A percentile compares a stretch with the other conserved stretches of the same genome.
These are phyloP conservation scores for Colistium nudipinnis DNA, from an alignment of 2,113 vertebrate genomes.

Conservation along the genomic window DNA sequence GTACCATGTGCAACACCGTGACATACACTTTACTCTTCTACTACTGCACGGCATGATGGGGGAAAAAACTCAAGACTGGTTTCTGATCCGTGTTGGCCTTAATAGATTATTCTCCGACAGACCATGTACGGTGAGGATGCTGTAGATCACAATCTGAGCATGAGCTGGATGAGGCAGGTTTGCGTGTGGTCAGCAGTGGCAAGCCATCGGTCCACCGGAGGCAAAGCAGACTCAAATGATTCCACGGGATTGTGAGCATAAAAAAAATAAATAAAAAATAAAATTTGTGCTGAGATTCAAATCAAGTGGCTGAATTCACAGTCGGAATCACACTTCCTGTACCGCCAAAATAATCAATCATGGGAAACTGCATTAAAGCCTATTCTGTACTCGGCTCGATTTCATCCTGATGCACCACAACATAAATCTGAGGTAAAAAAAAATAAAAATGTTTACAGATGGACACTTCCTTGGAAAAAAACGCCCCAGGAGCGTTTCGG, in stretches of 20 bases:
- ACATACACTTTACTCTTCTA: too few relatives aligned
- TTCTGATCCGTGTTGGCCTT: too few relatives aligned
- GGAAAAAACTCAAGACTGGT: slow-evolving; percentile 32
- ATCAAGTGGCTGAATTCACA: slow-evolving; percentile 53
- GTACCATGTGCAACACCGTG: too few relatives aligned
- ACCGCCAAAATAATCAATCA: slow-evolving; percentile 54
- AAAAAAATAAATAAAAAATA: too few relatives aligned
- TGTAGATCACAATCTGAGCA: slow-evolving; percentile 8
- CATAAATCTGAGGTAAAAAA: slow-evolving; percentile 19
- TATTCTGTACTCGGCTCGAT: slow-evolving; percentile 26
- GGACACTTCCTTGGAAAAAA: slow-evolving; percentile 29
- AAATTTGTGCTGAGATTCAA: slow-evolving; percentile 50
- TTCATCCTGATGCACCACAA: slow-evolving; percentile 25
- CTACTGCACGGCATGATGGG: slow-evolving; percentile 23
- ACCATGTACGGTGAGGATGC: slow-evolving; percentile 12
- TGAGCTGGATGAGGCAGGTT: slow-evolving; percentile 5
- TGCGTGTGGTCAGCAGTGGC: slow-evolving; percentile 30
- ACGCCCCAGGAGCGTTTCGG: slow-evolving; percentile 9
- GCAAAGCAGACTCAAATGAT: slow-evolving; percentile 8
- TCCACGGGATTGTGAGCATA: slow-evolving; percentile 35
- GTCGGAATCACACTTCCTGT: slow-evolving; percentile 28
- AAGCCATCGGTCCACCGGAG: slow-evolving; percentile 34
- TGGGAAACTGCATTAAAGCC: slow-evolving; percentile 9
- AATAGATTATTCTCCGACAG: slow-evolving; percentile 14
- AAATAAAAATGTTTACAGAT: slow-evolving; percentile 13